These are phyloP conservation scores for Hexactinellida sp. DNA, from an alignment of 37 sponge, comb jelly and placozoan species.

Conservation along the genomic window DNA sequence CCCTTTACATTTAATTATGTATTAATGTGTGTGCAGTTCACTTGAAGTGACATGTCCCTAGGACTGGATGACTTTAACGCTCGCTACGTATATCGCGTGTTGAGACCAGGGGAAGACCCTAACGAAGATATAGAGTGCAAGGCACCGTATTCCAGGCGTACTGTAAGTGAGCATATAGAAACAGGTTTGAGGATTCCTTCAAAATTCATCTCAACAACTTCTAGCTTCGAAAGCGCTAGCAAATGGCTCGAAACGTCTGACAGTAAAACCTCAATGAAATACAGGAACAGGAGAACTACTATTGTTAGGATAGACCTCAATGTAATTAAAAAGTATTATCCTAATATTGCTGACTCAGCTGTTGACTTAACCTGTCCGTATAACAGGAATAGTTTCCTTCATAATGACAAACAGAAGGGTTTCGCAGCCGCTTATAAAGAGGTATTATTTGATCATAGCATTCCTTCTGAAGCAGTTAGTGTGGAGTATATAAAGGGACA, in stretches of 20 bases:
- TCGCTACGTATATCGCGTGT: background rate
- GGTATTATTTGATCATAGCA: background rate
- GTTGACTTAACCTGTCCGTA: background rate
- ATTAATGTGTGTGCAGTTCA: too few relatives aligned
- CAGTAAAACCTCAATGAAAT: background rate
- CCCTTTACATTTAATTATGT: too few relatives aligned
- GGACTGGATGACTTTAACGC: background rate
- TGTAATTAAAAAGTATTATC: background rate
- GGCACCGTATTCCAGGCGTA: background rate
- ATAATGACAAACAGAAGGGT: background rate
- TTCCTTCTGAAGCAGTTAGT: background rate
- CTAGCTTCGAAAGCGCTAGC: background rate
- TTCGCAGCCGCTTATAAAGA: background rate
- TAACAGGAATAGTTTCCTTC: background rate
- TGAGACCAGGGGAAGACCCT: background rate
- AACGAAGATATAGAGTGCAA: background rate
- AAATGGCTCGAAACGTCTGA: background rate
- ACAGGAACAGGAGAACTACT: background rate
- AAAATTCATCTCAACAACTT: background rate
- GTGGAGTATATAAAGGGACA: background rate
- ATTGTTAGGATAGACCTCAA: background rate
- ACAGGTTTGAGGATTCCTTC: background rate
- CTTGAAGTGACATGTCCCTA: too few relatives aligned
- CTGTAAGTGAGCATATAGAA: background rate
- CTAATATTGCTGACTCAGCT: background rate